Evolutionary conservation across 1,140 invertebrate genomes (phyloP).

Genomic region (Hyles euphorbiae): DNA sequence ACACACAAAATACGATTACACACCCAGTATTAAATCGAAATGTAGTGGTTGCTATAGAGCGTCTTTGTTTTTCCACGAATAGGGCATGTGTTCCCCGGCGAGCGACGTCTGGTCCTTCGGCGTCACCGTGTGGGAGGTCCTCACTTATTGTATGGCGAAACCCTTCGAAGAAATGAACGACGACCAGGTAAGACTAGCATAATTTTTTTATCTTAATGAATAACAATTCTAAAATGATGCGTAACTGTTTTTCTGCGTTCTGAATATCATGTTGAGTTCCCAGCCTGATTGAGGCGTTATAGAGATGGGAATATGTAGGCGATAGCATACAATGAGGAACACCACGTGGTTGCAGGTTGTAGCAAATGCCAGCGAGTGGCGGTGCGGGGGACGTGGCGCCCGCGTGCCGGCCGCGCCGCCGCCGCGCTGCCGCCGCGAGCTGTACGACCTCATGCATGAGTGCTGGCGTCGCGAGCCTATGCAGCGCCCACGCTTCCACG

Average conservation of each 20-base stretch:
- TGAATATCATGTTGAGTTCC: too few relatives aligned
- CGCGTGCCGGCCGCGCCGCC: constrained; percentile 82
- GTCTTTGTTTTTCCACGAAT: constrained; percentile 18
- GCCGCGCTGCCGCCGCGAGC: constrained; percentile 90
- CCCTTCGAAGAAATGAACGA: constrained; percentile 85
- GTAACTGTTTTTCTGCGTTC: too few relatives aligned
- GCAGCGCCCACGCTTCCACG: constrained; percentile 91
- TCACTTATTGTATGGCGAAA: constrained; percentile 82
- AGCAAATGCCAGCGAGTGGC: constrained; percentile 83
- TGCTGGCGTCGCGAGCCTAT: constrained; percentile 93
- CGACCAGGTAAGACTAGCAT: constrained; percentile 75
- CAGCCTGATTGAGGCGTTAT: not conserved
- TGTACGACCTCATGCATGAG: constrained; percentile 95
- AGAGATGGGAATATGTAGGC: not conserved
- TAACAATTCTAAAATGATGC: not conserved
- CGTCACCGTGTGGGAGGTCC: constrained; percentile 87
- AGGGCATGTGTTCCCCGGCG: constrained; percentile 83
- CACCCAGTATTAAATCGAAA: too few relatives aligned
- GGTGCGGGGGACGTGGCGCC: constrained; percentile 58
- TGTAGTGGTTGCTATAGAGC: not conserved
- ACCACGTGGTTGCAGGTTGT: constrained; percentile 73
- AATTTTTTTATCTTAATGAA: not conserved
- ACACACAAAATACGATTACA: too few relatives aligned
- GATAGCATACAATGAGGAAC: not conserved
- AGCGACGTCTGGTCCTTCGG: constrained; percentile 89